A percentile compares a stretch with the other conserved stretches of the same genome.
These are phyloP conservation scores for Lutjanus campechanus DNA, from an alignment of 2,797 vertebrate genomes.

Conservation along the genomic window DNA sequence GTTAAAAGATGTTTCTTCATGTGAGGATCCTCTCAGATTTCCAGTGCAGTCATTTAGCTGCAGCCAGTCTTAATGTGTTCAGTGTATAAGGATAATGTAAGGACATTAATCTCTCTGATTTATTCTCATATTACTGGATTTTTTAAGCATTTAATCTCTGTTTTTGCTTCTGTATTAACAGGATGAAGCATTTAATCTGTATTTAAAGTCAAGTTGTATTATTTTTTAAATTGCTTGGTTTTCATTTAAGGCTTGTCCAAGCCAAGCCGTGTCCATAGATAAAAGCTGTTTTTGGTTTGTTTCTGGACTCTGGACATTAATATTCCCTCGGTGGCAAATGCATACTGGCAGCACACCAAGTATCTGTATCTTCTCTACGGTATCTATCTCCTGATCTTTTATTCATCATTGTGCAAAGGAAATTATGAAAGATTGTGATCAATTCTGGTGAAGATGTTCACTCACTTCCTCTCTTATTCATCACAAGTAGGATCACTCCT, in stretches of 20 bases:
- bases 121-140: background rate
- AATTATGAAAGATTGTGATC: background rate
- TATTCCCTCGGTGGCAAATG: background rate
- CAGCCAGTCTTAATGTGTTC: background rate
- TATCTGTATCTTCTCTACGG: background rate
- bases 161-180: background rate
- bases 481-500: background rate
- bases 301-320: background rate
- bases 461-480: background rate
- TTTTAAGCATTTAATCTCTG: background rate
- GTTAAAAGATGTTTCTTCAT: background rate
- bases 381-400: background rate
- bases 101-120: background rate
- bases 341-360: background rate
- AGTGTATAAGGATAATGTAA: background rate
- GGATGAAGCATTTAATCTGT: background rate
- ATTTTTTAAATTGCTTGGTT: background rate
- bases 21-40: background rate
- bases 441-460: background rate
- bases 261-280: background rate
- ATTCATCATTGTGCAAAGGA: background rate
- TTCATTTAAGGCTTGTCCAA: background rate
- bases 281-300: background rate
- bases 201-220: background rate
- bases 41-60: background rate